Base-by-base conservation (phyloP, 2,113 vertebrate genomes). In the Phalacrocorax aristotelis region DNA sequence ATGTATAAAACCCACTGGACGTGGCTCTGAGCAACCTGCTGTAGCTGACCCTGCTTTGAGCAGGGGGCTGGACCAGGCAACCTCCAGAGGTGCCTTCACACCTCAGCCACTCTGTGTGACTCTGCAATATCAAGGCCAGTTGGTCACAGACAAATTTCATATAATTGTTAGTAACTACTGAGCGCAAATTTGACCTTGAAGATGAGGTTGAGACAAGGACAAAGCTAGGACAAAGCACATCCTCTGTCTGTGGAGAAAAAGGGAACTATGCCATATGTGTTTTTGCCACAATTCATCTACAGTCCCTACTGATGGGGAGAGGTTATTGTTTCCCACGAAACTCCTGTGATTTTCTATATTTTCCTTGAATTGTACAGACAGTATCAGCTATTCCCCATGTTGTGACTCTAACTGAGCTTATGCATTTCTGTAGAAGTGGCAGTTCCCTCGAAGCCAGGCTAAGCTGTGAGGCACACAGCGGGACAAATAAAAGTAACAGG, bases 181-280 rank as follows among this genome's bases (percentile, higher is more conserved):
- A 52, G 36, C 9, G 17, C 11, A 72, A 55, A 77, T 65, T 78
- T 77, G 34, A 78, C 60, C 60, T 74, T 78, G 51, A 78, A 81
- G 48, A 42, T 79, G 44, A 38, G 58, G 36, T 77, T 77, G 68
- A 89, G 38, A 8, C 64, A n/a, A n/a, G n/a, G n/a, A n/a, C n/a
- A n/a, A n/a, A n/a, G 61, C 40, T 40, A 61, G 21, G 30, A 52
- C 18, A 57, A 65, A 95, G 15, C 13, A 49, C 1, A 1, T 66
- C n/a, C 27, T 65, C 52, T 79, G 69, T 18, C 17, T 6, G 1
- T 34, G 49, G 46, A 84, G 46, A 81, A 80, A 70, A 80, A 70
- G 15, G 15, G 20, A 27, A 27, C 30, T 60, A 10, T 2, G 1
- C 5, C n/a, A 15, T 36, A 17, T 0, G 0, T 26, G 14, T 1